phyloP scores from a whole-genome alignment of 53 echinoderm and acorn worm species.

The Astropecten irregularis region DNA sequence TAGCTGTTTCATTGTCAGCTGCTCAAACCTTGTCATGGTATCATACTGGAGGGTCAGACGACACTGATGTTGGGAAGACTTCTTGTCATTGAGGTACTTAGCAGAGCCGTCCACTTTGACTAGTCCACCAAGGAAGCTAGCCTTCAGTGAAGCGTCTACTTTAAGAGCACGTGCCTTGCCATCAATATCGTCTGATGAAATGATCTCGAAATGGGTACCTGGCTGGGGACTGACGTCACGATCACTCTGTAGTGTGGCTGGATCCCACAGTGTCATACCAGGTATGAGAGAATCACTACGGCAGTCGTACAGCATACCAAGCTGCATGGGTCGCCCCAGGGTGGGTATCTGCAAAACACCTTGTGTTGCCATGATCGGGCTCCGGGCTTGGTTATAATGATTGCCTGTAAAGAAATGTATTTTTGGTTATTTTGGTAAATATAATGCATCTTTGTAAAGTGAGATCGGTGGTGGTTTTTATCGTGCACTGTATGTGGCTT shows the following conservation, averaged over 20 bases:
- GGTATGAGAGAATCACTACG: slow-evolving; percentile 40
- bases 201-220: slow-evolving; percentile 31
- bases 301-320: slow-evolving; percentile 68
- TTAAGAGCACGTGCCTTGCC: slow-evolving; percentile 44
- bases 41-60: slow-evolving; percentile 63
- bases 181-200: slow-evolving; percentile 12
- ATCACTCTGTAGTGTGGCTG: background rate
- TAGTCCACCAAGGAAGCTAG: slow-evolving; percentile 54
- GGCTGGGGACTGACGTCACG: slow-evolving; percentile 12
- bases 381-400: background rate
- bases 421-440: too few relatives aligned
- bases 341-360: slow-evolving; percentile 30
- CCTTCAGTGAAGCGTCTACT: slow-evolving; percentile 28
- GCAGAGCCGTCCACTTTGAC: slow-evolving; percentile 50
- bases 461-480: too few relatives aligned
- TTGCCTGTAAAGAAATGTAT: too few relatives aligned
- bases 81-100: slow-evolving; percentile 41
- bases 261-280: slow-evolving; percentile 57
- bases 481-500: too few relatives aligned
- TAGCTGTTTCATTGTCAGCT: slow-evolving; percentile 57
- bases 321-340: slow-evolving; percentile 49
- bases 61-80: slow-evolving; percentile 17
- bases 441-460: too few relatives aligned
- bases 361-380: background rate
- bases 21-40: slow-evolving; percentile 58